phyloP scores from a whole-genome alignment of 92 coral and sea anemone genomes.

The Siderastrea radians region DNA sequence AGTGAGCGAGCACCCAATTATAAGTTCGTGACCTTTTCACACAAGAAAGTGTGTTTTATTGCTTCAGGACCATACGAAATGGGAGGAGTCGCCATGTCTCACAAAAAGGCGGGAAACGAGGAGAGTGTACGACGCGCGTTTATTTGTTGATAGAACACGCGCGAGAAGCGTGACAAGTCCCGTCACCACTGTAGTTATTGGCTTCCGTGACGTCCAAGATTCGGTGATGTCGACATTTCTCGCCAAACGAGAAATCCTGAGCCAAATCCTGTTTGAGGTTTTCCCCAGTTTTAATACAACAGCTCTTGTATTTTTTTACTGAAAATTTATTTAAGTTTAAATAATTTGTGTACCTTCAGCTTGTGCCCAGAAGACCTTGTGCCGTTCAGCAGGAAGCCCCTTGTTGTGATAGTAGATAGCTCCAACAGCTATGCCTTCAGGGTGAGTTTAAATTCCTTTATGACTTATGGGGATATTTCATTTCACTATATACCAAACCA shows the following conservation, averaged over 20 bases:
- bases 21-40: neutral
- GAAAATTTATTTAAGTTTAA: too few relatives aligned
- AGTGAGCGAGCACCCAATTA: too few relatives aligned
- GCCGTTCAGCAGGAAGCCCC: slow-evolving; percentile 91
- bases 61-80: slow-evolving; percentile 87
- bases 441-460: slow-evolving; percentile 50
- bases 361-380: slow-evolving; percentile 95
- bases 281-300: too few relatives aligned
- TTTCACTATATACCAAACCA: too few relatives aligned
- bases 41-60: neutral
- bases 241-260: too few relatives aligned
- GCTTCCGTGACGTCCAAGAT: neutral
- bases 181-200: neutral
- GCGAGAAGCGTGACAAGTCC: too few relatives aligned
- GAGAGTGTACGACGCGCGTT: slow-evolving; percentile 57
- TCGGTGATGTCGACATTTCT: neutral
- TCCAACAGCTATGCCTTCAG: slow-evolving; percentile 90
- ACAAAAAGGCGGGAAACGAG: slow-evolving; percentile 71
- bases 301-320: too few relatives aligned
- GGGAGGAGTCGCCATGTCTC: slow-evolving; percentile 89
- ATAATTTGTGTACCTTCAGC: slow-evolving; percentile 37
- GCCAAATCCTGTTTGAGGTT: too few relatives aligned
- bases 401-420: slow-evolving; percentile 90
- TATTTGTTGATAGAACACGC: too few relatives aligned
- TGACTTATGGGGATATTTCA: neutral